Conservation (phyloP, 2,888 invertebrate species). For the Chrysotoxum bicinctum region DNA sequence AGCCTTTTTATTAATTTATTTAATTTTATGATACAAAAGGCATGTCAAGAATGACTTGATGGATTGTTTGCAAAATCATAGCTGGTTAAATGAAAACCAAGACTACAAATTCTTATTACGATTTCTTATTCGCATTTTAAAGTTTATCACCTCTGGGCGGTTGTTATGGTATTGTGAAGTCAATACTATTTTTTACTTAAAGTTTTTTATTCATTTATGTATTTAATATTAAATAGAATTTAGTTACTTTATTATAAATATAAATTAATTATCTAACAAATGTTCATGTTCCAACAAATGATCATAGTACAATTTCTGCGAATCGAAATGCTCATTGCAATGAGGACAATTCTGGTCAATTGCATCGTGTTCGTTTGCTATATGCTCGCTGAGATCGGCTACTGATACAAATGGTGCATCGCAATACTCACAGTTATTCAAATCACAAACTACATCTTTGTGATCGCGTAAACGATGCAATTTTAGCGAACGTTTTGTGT, state of each 20-base stretch:
- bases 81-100: background rate
- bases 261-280: slow-evolving; percentile 48
- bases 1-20: too few relatives aligned
- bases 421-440: slow-evolving; percentile 75
- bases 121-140: background rate
- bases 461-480: slow-evolving; percentile 74
- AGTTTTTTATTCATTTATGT: background rate
- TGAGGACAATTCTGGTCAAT: slow-evolving; percentile 74
- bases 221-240: background rate
- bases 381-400: slow-evolving; percentile 74
- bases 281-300: slow-evolving; percentile 75
- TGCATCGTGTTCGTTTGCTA: slow-evolving; percentile 71
- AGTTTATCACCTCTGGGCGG: background rate
- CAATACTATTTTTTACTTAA: background rate
- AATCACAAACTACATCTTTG: slow-evolving; percentile 73
- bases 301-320: slow-evolving; percentile 74
- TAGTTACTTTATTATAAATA: background rate
- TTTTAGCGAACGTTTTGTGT: slow-evolving; percentile 73
- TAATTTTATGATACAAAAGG: too few relatives aligned
- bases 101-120: background rate
- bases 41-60: too few relatives aligned
- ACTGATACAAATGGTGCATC: slow-evolving; percentile 73
- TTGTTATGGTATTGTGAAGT: background rate
- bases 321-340: slow-evolving; percentile 73
- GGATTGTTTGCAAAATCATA: too few relatives aligned